Conservation (phyloP, 2,888 invertebrate genomes). For the Plagiodera versicolora region DNA sequence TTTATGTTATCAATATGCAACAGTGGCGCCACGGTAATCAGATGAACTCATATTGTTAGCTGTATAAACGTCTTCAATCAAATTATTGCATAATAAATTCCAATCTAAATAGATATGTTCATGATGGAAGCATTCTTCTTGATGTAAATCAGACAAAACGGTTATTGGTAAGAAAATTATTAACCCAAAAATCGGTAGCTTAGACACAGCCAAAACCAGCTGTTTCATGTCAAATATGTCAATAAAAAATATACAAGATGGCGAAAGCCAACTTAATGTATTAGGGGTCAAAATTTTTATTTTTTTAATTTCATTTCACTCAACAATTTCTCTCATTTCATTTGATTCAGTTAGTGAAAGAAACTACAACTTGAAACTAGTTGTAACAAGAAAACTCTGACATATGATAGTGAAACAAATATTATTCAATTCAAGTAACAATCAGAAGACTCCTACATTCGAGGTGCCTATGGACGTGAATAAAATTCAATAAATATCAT, state of each 20-base stretch:
- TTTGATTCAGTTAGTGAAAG: not conserved
- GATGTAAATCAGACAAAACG: too few relatives aligned
- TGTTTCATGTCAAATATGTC: not conserved
- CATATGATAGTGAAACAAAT: not conserved
- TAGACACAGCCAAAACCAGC: not conserved
- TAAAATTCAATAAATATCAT: not conserved
- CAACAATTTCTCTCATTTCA: not conserved
- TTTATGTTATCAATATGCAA: not conserved
- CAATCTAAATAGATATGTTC: too few relatives aligned
- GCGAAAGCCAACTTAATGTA: slow-evolving; percentile 53
- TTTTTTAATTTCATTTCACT: slow-evolving; percentile 34
- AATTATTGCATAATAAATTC: too few relatives aligned
- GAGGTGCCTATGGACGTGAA: not conserved
- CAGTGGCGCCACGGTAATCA: too few relatives aligned
- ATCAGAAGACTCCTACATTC: not conserved
- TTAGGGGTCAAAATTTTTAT: slow-evolving; percentile 41
- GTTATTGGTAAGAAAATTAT: too few relatives aligned
- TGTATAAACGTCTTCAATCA: too few relatives aligned
- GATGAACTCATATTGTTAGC: too few relatives aligned
- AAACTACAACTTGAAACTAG: not conserved
- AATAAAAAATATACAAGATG: slow-evolving; percentile 49
- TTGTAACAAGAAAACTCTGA: not conserved
- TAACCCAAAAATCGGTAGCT: too few relatives aligned
- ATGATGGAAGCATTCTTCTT: too few relatives aligned
- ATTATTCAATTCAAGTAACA: not conserved